Base-by-base conservation (phyloP, 2,797 vertebrate genomes). In the Pitangus sulphuratus region DNA sequence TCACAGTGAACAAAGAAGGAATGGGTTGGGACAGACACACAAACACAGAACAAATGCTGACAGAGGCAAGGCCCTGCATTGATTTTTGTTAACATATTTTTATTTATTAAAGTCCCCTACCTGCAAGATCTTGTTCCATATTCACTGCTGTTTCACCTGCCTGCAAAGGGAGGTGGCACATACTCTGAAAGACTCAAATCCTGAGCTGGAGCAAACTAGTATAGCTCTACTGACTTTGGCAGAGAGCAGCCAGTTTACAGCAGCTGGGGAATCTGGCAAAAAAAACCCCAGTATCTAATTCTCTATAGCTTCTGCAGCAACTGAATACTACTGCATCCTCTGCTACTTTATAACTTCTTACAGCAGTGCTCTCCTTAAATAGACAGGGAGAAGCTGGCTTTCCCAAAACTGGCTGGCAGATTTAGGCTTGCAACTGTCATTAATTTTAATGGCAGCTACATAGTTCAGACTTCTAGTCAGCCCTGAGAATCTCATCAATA, bases 1-100 rank as follows among this genome's bases (percentile, higher is more conserved):
- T 84, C 87, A 51, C 28, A 54, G 25, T 4, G 31, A 95, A 94
- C 83, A 95, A 92, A 94, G 87, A 57, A 89, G 60, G 50, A 77
- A 60, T 24, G 70, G 54, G 35, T 19, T 45, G 26, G 53, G 66
- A 72, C 6, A 20, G 31, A 79, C 66, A 69, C 8, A 77, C 35
- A 58, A 20, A 60, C 40, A 86, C 25, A 71, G 18, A 93, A 90
- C n/a, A 92, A 95, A 58, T n/a, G 45, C 45, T 84, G 86, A 66
- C 62, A 91, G 74, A 80, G 79, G n/a, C 84, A 93, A 66, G 72
- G 39, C 16, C 28, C 44, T 66, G 47, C 50, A 81, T 4, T 75
- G 65, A 89, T 93, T 90, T 80, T 57, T 77, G 50, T 89, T 60
- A 96, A 33, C 65, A 82, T 26, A n/a, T 78, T 75, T 89, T 88